Base-by-base conservation (phyloP, 2,797 vertebrate genomes). In the Enoplosus armatus region DNA sequence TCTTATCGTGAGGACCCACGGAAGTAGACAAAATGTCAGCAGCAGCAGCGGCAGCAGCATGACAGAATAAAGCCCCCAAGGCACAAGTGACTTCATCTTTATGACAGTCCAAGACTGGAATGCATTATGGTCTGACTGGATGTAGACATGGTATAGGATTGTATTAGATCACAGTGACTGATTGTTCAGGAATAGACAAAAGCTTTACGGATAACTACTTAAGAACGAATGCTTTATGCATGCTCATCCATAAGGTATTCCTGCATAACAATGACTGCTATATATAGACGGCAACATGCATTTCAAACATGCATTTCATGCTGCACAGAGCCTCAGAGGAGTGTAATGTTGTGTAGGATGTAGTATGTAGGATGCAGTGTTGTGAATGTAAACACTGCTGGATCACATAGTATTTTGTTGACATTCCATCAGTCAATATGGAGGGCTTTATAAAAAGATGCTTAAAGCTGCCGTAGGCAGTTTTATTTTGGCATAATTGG, bases 231-330 rank as follows among this genome's bases (percentile, higher is more conserved):
- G 60, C 75, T 86, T 88, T 73, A 81, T 85, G 77, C 63, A 82
- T 74, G 79, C 63, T 85, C 63, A 88, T 77, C 79, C 81, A 83
- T 85, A 85, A 87, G 82, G 76, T 83, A 84, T 79, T 69, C 33
- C 68, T 87, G 90, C 83, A 91, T 92, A 77, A 78, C 81, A 92
- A 91, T 53, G 78, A 86, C 4, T 56, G 56, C 88, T 93, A 90
- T 92, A 91, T 91, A 89, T 90, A 92, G 84, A 87, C 31, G 1
- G 50, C 31, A 80, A 74, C 72, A 64, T 64, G 70, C 59, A 70
- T 79, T 73, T 54, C 39, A 50, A 80, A 74, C 72, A 64, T 64
- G 70, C 59, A 70, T 79, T 73, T 54, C 39, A 50, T 45, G 76
- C 69, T 77, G 73, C 54, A n/a, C 48, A 22, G 59, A 85, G 80